phyloP scores from a whole-genome alignment of 2,113 vertebrate genomes.

The Osmerus mordax region DNA sequence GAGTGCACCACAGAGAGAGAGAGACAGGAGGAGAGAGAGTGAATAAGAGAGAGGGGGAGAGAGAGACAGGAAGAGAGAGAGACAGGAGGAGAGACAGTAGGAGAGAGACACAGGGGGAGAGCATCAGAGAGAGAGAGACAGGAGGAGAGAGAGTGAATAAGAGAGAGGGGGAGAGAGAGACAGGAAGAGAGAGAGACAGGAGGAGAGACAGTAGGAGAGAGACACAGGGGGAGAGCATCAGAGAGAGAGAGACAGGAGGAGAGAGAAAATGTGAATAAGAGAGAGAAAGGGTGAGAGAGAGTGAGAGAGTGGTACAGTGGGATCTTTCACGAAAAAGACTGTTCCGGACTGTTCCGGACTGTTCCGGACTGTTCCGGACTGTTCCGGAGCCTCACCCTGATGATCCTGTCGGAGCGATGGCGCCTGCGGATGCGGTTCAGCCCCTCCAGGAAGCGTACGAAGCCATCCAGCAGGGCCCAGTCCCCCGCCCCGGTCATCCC shows the following conservation, averaged over 20 bases:
- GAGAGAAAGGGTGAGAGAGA: neutral
- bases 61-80: neutral
- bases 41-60: neutral
- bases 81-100: neutral
- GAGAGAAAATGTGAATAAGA: neutral
- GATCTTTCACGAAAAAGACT: neutral
- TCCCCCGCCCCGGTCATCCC: conserved; percentile 74
- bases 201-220: neutral
- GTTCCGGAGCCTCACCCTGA: conserved; percentile 44
- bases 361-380: neutral
- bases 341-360: neutral
- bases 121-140: neutral
- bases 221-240: neutral
- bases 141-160: neutral
- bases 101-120: neutral
- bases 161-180: neutral
- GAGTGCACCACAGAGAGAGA: neutral
- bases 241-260: neutral
- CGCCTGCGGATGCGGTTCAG: conserved; percentile 92
- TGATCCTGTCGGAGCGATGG: conserved; percentile 88
- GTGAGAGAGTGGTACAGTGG: neutral
- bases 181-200: neutral
- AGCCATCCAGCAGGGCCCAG: conserved; percentile 88
- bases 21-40: neutral
- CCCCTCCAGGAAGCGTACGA: conserved; percentile 95